phyloP scores from a whole-genome alignment of 2,797 vertebrate genomes.

The Cossypha heuglini region DNA sequence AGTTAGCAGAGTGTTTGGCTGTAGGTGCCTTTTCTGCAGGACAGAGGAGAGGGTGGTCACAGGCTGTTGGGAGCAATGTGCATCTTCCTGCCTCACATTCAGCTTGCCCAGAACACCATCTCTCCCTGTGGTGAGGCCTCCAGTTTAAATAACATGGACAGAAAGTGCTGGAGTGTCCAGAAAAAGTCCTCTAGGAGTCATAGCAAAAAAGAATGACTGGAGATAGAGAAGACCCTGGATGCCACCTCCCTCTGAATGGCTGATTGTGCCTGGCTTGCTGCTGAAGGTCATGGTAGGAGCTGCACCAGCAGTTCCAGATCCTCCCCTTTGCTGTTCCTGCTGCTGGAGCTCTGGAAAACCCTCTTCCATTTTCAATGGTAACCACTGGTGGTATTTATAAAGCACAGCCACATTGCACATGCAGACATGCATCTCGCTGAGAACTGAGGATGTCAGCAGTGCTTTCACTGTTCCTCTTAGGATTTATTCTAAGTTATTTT shows the following conservation, averaged over 20 bases:
- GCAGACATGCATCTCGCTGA: constrained; percentile 39
- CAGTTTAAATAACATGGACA: not conserved
- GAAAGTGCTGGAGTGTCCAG: not conserved
- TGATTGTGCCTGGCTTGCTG: not conserved
- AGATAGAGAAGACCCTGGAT: not conserved
- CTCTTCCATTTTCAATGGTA: not conserved
- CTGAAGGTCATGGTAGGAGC: not conserved
- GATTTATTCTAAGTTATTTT: constrained; percentile 70
- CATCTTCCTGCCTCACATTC: not conserved
- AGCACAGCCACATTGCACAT: not conserved
- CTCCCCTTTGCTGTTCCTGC: not conserved
- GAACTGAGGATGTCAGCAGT: constrained; percentile 58
- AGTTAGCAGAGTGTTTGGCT: not conserved
- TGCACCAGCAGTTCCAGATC: not conserved
- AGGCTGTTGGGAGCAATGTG: not conserved
- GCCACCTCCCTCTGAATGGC: not conserved
- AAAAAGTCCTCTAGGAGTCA: not conserved
- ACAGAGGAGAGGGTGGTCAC: not conserved
- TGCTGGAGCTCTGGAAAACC: not conserved
- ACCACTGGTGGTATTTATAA: constrained; percentile 31
- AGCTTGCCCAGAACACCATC: not conserved
- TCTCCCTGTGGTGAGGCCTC: not conserved
- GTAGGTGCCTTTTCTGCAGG: not conserved
- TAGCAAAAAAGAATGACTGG: not conserved
- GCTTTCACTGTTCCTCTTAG: constrained; percentile 46